Conservation (phyloP, 2,113 vertebrate genomes). For the Macaca mulatta region DNA sequence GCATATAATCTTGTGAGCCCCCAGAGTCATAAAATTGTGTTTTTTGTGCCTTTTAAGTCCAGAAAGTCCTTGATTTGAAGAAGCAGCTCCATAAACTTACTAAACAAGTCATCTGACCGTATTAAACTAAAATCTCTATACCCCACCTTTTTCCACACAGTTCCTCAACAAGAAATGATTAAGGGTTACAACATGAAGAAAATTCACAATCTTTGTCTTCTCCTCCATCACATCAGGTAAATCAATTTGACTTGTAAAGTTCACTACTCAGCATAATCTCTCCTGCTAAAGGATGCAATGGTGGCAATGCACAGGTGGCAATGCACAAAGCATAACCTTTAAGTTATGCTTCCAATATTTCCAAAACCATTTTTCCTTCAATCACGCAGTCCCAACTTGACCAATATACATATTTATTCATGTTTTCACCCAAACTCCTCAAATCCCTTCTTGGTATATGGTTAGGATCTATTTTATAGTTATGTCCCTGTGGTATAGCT, state of each 20-base stretch:
- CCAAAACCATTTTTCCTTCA: not conserved
- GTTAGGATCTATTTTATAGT: not conserved
- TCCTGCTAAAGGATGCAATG: not conserved
- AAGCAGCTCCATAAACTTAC: not conserved
- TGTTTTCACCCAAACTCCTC: not conserved
- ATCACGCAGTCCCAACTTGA: not conserved
- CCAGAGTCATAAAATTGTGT: not conserved
- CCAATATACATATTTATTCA: not conserved
- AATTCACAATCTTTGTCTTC: not conserved
- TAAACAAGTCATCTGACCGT: not conserved
- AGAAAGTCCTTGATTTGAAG: not conserved
- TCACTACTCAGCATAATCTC: not conserved
- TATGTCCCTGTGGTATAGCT: not conserved
- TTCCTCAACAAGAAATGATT: not conserved
- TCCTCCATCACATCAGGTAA: not conserved
- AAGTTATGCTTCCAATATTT: not conserved
- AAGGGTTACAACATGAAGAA: not conserved
- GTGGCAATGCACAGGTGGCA: not conserved
- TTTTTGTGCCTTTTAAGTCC: conserved; percentile 3
- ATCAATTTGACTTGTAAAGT: not conserved
- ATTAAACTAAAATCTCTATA: not conserved
- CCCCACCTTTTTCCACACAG: not conserved
- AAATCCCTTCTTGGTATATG: not conserved
- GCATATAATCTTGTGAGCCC: not conserved
- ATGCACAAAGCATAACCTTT: not conserved